Conservation (phyloP, 2,113 vertebrate species). For the Oreocharis arfaki region DNA sequence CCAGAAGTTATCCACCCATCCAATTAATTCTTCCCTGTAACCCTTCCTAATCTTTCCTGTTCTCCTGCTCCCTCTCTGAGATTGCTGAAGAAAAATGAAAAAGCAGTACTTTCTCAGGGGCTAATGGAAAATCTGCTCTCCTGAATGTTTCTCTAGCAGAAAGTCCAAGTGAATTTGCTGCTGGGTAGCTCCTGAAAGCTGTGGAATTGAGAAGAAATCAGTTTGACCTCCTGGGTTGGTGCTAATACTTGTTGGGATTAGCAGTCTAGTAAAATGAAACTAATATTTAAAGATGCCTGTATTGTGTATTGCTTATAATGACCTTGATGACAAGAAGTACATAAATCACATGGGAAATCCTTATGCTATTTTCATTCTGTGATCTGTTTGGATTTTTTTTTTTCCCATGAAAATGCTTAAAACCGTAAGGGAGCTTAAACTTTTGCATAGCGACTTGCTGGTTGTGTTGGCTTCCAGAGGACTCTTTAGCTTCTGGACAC, state of each 20-base stretch:
- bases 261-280: not conserved
- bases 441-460: not conserved
- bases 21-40: not conserved
- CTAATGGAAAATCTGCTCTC: not conserved
- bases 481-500: not conserved
- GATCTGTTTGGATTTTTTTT: not conserved
- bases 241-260: not conserved
- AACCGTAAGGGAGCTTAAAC: not conserved
- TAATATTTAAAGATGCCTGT: not conserved
- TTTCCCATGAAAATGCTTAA: not conserved
- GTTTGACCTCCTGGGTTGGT: not conserved
- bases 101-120: not conserved
- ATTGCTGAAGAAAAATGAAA: not conserved
- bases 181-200: not conserved
- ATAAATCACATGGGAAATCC: not conserved
- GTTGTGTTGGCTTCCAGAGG: not conserved
- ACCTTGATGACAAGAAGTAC: not conserved
- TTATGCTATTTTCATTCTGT: not conserved
- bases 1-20: accelerated
- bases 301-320: not conserved
- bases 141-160: not conserved
- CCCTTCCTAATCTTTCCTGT: not conserved
- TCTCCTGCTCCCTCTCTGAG: not conserved
- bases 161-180: not conserved
- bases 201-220: not conserved